A percentile compares a stretch with the other conserved stretches of the same genome.
These are phyloP conservation scores for Glyphotaelius pellucidus DNA, from an alignment of 2,888 invertebrate genomes.

Conservation along the genomic window DNA sequence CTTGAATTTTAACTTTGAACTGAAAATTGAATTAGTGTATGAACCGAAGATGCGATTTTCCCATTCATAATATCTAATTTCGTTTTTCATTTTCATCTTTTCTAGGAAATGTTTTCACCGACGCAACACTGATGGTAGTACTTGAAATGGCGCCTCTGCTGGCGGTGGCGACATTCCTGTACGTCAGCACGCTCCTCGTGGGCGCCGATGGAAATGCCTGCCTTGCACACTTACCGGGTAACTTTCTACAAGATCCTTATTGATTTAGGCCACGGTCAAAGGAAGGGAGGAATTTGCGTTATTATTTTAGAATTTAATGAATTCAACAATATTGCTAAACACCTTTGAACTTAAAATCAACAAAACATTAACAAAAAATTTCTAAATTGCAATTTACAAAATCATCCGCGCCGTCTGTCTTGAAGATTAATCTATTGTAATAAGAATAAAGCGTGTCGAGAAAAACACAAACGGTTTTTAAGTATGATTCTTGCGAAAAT, in stretches of 20 bases:
- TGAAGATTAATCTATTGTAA: no score
- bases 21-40: no score
- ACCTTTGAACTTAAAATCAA: neutral
- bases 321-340: neutral
- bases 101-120: slow-evolving; percentile 19
- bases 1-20: no score
- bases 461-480: no score
- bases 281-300: neutral
- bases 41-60: neutral
- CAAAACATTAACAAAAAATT: no score
- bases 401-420: no score
- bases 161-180: neutral
- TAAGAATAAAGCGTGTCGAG: no score
- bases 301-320: neutral
- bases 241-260: neutral
- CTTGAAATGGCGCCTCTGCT: neutral
- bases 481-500: no score
- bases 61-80: neutral
- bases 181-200: neutral
- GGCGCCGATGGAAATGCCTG: slow-evolving; percentile 37
- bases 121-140: slow-evolving; percentile 25
- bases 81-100: neutral
- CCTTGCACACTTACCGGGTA: slow-evolving; percentile 46
- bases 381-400: no score
- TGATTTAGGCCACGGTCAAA: neutral